Evolutionary conservation across 64 coral and sea anemone genomes (phyloP).

Genomic region (Catalaphyllia jardinei): DNA sequence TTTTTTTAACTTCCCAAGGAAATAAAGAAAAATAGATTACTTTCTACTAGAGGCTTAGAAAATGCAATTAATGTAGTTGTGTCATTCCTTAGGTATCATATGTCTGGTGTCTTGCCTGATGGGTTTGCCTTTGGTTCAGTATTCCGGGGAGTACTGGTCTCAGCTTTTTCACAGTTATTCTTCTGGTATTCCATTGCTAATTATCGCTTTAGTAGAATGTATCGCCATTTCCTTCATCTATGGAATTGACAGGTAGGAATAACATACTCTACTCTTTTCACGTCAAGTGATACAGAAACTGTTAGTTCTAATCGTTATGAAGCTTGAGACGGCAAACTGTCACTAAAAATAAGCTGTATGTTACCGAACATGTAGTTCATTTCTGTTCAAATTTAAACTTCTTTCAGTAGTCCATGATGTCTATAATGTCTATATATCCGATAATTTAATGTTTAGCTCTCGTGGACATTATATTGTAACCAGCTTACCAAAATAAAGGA

Average conservation of each 20-base stretch:
- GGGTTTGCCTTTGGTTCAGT: slow-evolving; percentile 70
- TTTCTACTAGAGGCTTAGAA: too few relatives aligned
- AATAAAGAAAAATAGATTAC: too few relatives aligned
- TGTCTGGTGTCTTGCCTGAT: slow-evolving; percentile 67
- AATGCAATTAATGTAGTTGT: not conserved
- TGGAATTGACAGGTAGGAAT: slow-evolving; percentile 84
- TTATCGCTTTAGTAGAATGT: slow-evolving; percentile 94
- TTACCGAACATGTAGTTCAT: too few relatives aligned
- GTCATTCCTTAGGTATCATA: slow-evolving; percentile 64
- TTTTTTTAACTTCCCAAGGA: too few relatives aligned
- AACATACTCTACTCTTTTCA: not conserved
- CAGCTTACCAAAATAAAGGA: too few relatives aligned
- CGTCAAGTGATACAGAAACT: not conserved
- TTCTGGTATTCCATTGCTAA: slow-evolving; percentile 85
- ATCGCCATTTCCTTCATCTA: slow-evolving; percentile 81
- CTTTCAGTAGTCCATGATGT: too few relatives aligned
- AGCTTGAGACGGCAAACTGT: not conserved
- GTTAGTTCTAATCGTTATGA: too few relatives aligned
- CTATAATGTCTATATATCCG: too few relatives aligned
- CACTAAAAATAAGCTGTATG: too few relatives aligned
- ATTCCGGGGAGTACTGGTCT: slow-evolving; percentile 91
- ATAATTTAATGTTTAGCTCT: too few relatives aligned
- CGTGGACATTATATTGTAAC: too few relatives aligned
- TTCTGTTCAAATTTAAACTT: too few relatives aligned
- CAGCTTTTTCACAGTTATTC: slow-evolving; percentile 82